Evolutionary conservation across 2,888 invertebrate genomes (phyloP), one percentile per base, ranked within the genome.

Genomic region (Rhamnusium bicolor): DNA sequence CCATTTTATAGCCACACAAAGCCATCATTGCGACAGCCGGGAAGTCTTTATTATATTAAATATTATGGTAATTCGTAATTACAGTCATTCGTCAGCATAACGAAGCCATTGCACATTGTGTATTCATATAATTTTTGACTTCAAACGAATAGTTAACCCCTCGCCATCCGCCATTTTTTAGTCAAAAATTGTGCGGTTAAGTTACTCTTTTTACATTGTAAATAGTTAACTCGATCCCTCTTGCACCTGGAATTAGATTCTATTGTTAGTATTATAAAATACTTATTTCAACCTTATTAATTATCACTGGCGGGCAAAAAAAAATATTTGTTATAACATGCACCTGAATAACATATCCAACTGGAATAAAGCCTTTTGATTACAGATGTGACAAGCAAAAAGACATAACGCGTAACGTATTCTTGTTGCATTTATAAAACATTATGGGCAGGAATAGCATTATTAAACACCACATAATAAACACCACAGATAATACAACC

Each of bases 21-120:
- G 83, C 79, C 78, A 76, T 77, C 79, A 75, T 79, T 78, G 79
- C 79, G 79, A 81, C 82, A 80, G 82, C 81, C 80, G 80, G 82
- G 80, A 82, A 82, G 81, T 82, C 83, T 84, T 85, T 84, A 84
- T 85, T 81, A 82, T 85, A 85, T 85, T 84, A 85, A 85, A 85
- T 82, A 85, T 85, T 85, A 85, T 85, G 86, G 85, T 85, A 84
- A 85, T 86, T 81, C 84, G 82, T 82, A 81, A 85, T 84, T 85
- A 83, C 83, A 82, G 81, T 81, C 82, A 81, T 83, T 84, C 74
- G 80, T 72, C 73, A 71, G 71, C 71, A 63, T 75, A 77, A 79
- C 78, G 79, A 74, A 73, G 77, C 78, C 79, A 76, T 79, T 79
- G 63, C 69, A 69, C 72, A 74, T 77, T 77, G 75, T 78, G 75